Percentiles rank a stretch among this genome's conserved stretches.
These are phyloP conservation scores for Florisuga fusca DNA, from an alignment of 2,797 vertebrate species.

Conservation along the genomic window DNA sequence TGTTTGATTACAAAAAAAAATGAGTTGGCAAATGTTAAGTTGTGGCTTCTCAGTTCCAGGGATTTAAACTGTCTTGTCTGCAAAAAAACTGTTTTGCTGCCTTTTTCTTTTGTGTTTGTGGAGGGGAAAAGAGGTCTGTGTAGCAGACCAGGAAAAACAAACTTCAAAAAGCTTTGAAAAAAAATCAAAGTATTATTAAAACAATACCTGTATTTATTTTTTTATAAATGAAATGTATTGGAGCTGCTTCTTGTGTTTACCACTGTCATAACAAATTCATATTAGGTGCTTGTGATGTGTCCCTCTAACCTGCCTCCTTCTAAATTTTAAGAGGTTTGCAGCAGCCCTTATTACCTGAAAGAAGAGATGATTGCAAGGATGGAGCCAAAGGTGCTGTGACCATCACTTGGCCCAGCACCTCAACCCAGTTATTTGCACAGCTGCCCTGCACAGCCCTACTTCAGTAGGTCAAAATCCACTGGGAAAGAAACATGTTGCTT, in stretches of 20 bases:
- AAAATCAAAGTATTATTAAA: neutral
- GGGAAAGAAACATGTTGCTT: neutral
- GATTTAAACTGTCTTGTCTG: conserved; percentile 2
- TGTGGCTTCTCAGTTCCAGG: conserved; percentile 28
- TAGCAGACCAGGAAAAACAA: conserved; percentile 4
- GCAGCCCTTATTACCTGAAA: neutral
- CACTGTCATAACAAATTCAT: neutral
- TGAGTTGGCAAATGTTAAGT: neutral
- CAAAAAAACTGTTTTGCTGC: neutral
- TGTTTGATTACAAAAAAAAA: neutral
- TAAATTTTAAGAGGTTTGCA: neutral
- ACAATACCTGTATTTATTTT: conserved; percentile 44
- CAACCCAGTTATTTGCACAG: neutral
- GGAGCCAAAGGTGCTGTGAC: neutral
- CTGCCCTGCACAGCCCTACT: neutral
- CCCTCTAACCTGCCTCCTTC: neutral
- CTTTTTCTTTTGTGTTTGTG: conserved; percentile 26
- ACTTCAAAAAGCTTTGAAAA: conserved; percentile 30
- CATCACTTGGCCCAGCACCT: neutral
- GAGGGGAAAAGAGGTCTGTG: neutral
- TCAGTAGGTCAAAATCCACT: rapidly evolving
- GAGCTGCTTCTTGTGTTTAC: conserved; percentile 6
- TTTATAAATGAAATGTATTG: neutral
- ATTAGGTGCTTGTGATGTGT: neutral
- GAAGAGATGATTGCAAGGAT: neutral